Percentiles rank a stretch among this genome's conserved stretches.
Conservation (phyloP, 2,888 invertebrate species). For the Gisinianus flammeolus region DNA sequence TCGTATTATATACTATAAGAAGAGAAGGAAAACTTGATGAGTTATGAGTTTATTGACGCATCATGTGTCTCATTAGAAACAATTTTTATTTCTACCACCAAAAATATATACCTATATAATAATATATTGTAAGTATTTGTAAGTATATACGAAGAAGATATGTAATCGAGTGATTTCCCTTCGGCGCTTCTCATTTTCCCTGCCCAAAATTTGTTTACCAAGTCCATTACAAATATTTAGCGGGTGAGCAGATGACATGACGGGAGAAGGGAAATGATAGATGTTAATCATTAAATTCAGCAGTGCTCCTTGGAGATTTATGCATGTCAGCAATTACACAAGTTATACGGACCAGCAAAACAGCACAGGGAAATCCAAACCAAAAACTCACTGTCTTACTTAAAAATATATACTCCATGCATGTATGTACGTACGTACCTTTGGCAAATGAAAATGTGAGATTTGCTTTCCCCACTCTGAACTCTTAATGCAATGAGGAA, state of each 20-base stretch:
- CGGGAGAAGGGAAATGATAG: neutral
- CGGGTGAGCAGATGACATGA: neutral
- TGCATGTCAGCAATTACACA: neutral
- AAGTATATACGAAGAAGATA: neutral
- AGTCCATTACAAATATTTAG: slow-evolving; percentile 11
- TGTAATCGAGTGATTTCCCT: too few relatives aligned
- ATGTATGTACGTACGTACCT: too few relatives aligned
- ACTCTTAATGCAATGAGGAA: too few relatives aligned
- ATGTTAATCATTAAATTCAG: neutral
- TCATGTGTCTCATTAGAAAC: slow-evolving; percentile 35
- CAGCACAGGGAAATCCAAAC: neutral
- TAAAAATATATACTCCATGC: too few relatives aligned
- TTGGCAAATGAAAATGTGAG: too few relatives aligned
- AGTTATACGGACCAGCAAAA: too few relatives aligned
- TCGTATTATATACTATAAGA: too few relatives aligned
- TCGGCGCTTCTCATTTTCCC: slow-evolving; percentile 9
- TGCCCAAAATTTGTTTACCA: slow-evolving; percentile 12
- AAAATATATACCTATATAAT: too few relatives aligned
- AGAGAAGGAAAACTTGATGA: too few relatives aligned
- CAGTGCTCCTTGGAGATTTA: neutral
- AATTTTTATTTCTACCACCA: slow-evolving; percentile 15
- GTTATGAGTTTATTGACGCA: slow-evolving; percentile 38
- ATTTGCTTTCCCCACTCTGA: too few relatives aligned
- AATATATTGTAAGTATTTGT: too few relatives aligned
- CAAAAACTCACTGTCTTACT: too few relatives aligned